Base-by-base conservation (phyloP, 2,888 invertebrate genomes). In the Cactoblastis cactorum region DNA sequence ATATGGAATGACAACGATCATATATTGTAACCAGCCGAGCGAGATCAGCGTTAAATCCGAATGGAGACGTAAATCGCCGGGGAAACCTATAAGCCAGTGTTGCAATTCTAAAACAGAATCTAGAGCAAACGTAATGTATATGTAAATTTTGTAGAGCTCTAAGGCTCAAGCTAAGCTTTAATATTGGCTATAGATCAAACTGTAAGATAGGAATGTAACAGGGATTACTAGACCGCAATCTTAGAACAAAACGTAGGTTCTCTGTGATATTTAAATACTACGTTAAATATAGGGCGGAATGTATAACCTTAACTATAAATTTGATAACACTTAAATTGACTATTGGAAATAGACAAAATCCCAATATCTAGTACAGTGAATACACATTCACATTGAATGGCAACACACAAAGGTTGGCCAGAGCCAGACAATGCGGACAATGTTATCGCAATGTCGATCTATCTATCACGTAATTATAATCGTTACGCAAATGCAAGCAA, bases 371-470 rank as follows among this genome's bases (percentile, higher is more conserved):
- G 28, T 8, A 28, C 43, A 32, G 28, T 43, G 43, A 32, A 43
- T 28, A 43, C 28, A 24, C 28, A 24, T 46, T 46, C 46, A 35
- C 34, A 22, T 17, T 47, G 28, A 48, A 38, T 48, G 32, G 28
- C 32, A 49, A 18, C 33, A 22, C 38, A 52, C 62, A 65, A 64
- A 66, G 63, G 68, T 58, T 67, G 67, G 56, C 41, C 46, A 53
- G 57, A 55, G 61, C 61, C 64, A 63, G 63, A 66, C 69, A 65
- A 65, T 63, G 58, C 61, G 62, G 68, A 76, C 47, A 48, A 48
- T 76, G 71, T 77, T 81, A 83, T 83, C 83, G 63, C 54, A 54
- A 56, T 69, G 72, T 77, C 78, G 75, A 83, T 81, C 83, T 76
- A 70, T 70, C 60, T 81, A 37, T 48, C 76, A 72, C 58, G 74